A percentile compares a stretch with the other conserved stretches of the same genome.
Conservation (phyloP, 2,113 vertebrate genomes). For the Vicugna pacos region DNA sequence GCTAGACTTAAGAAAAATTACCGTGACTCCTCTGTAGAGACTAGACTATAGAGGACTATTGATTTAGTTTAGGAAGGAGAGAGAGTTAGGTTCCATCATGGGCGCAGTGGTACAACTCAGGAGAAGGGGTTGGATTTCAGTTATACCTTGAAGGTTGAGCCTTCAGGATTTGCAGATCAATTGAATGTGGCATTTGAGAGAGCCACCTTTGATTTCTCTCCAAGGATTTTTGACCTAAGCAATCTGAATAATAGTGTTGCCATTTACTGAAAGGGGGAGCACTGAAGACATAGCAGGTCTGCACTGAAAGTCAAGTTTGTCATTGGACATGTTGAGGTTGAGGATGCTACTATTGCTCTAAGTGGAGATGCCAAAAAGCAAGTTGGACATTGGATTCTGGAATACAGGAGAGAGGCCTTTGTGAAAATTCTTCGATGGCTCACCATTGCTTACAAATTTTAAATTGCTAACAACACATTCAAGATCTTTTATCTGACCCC, state of each 20-base stretch:
- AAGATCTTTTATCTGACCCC: not conserved
- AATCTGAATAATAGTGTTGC: not conserved
- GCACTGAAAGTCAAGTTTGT: not conserved
- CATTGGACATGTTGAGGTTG: not conserved
- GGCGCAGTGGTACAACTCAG: not conserved
- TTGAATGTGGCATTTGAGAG: not conserved
- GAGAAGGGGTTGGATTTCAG: not conserved
- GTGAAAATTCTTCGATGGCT: not conserved
- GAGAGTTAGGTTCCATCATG: not conserved
- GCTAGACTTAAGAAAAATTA: not conserved
- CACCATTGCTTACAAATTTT: not conserved
- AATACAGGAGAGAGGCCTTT: not conserved
- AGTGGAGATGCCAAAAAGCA: not conserved
- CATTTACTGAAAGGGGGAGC: not conserved
- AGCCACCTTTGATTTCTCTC: not conserved
- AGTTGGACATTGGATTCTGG: not conserved
- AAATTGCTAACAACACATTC: not conserved
- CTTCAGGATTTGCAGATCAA: not conserved
- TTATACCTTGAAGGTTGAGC: not conserved
- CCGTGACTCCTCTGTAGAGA: not conserved
- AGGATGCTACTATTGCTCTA: not conserved
- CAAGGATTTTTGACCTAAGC: not conserved
- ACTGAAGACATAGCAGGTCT: not conserved
- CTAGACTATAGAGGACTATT: not conserved
- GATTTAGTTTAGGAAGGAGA: not conserved